Evolutionary conservation across 1,140 invertebrate species (phyloP).

Genomic region (Centruroides sculpturatus): DNA sequence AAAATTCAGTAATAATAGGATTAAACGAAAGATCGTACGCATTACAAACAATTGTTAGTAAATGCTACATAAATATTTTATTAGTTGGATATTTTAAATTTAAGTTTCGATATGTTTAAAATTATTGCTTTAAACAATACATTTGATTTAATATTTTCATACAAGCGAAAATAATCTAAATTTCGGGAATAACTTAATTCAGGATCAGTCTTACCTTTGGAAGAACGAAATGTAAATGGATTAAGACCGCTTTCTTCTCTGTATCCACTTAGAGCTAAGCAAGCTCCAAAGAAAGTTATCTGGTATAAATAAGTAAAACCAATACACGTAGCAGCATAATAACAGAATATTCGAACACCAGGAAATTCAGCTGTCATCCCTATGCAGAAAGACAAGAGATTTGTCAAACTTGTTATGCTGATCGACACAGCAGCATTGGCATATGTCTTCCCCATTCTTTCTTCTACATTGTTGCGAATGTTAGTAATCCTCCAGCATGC

Average conservation of each 20-base stretch:
- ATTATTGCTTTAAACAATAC: no score
- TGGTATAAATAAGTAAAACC: conserved; percentile 88
- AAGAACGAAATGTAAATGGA: conserved; percentile 28
- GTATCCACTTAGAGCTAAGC: conserved; percentile 75
- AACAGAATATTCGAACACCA: conserved; percentile 87
- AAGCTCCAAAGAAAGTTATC: conserved; percentile 81
- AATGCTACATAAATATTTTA: no score
- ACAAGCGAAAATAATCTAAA: no score
- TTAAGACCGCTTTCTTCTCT: conserved; percentile 68
- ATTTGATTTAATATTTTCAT: no score
- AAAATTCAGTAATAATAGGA: no score
- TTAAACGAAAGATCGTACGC: no score
- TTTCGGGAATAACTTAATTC: no score
- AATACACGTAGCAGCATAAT: conserved; percentile 84
- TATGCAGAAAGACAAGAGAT: conserved; percentile 90
- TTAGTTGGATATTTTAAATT: no score
- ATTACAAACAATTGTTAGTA: no score
- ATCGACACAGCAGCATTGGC: conserved; percentile 94
- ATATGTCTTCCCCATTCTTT: conserved; percentile 71
- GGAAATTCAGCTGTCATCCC: conserved; percentile 88
- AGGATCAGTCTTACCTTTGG: no score
- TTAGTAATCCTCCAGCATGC: conserved; percentile 78
- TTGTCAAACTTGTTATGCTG: conserved; percentile 91
- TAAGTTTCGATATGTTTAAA: no score
- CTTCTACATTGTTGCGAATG: conserved; percentile 57